Evolutionary conservation across 2,113 vertebrate species (phyloP).

Genomic region (Pygathrix nemaeus): DNA sequence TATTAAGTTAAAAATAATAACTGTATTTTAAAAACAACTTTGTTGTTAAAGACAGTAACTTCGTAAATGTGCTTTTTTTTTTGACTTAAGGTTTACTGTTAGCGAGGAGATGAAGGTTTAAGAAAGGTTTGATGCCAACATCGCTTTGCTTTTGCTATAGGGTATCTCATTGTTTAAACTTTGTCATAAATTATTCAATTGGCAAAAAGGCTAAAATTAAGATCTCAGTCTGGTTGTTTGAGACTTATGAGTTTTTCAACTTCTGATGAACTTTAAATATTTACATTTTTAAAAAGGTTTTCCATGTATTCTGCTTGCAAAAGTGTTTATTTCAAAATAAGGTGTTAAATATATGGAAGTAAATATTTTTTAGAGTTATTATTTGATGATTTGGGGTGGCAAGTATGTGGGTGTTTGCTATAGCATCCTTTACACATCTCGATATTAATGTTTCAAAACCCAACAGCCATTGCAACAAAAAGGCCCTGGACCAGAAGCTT

Average conservation of each 20-base stretch:
- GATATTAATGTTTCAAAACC: background rate
- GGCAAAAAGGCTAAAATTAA: background rate
- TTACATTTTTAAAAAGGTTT: background rate
- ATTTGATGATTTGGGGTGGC: background rate
- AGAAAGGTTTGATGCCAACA: background rate
- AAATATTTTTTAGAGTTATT: background rate
- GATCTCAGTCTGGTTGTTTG: background rate
- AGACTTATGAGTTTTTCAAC: background rate
- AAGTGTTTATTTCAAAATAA: background rate
- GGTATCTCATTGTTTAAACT: background rate
- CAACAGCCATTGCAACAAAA: background rate
- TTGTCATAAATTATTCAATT: background rate
- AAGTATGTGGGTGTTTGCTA: background rate
- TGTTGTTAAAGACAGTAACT: background rate
- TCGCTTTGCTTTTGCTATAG: background rate
- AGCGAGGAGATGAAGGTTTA: background rate
- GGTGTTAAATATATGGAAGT: background rate
- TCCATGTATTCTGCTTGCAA: background rate
- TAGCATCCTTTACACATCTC: background rate
- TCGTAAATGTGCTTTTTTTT: background rate
- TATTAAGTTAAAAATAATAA: background rate
- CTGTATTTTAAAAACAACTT: too few relatives aligned
- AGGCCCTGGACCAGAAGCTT: background rate
- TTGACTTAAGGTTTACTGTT: background rate
- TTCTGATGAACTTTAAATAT: background rate